Conservation (phyloP, 1,140 invertebrate species). For the Eubasilissa regina region DNA sequence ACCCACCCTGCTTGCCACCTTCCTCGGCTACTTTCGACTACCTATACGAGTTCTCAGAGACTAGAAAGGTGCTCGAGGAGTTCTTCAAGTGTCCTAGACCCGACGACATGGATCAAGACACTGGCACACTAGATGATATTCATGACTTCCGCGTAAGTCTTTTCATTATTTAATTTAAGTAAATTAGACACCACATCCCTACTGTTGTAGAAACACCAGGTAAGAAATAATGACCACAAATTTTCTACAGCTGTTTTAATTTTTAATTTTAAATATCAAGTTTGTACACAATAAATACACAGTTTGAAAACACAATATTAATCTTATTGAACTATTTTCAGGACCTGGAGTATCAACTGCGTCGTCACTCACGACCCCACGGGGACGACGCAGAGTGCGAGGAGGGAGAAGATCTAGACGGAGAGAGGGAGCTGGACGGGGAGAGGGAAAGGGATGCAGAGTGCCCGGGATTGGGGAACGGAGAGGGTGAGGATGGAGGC, state of each 20-base stretch:
- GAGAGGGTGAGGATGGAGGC: conserved; percentile 60
- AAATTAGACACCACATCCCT: too few relatives aligned
- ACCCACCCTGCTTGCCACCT: conserved; percentile 65
- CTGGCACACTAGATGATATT: conserved; percentile 66
- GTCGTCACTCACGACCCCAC: conserved; percentile 72
- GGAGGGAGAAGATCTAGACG: conserved; percentile 43
- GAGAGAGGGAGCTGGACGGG: conserved; percentile 43
- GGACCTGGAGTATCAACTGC: conserved; percentile 89
- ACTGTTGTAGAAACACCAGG: too few relatives aligned
- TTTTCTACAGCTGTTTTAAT: too few relatives aligned
- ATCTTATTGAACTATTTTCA: too few relatives aligned
- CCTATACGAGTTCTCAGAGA: conserved; percentile 92
- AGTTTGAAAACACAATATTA: too few relatives aligned
- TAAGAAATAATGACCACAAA: too few relatives aligned
- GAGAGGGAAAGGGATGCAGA: conserved; percentile 40
- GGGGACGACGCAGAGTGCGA: conserved; percentile 62
- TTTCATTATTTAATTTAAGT: too few relatives aligned
- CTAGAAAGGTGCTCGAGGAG: conserved; percentile 91
- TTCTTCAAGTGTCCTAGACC: conserved; percentile 85
- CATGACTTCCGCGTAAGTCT: conserved; percentile 73
- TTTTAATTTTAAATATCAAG: too few relatives aligned
- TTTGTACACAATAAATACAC: too few relatives aligned
- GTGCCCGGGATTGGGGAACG: too few relatives aligned
- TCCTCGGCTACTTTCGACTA: conserved; percentile 81
- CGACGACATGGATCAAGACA: conserved; percentile 57